Percentiles rank a stretch among this genome's conserved stretches.
phyloP scores from a whole-genome alignment of 2,797 vertebrate species.

The Enteromius fasciolatus region DNA sequence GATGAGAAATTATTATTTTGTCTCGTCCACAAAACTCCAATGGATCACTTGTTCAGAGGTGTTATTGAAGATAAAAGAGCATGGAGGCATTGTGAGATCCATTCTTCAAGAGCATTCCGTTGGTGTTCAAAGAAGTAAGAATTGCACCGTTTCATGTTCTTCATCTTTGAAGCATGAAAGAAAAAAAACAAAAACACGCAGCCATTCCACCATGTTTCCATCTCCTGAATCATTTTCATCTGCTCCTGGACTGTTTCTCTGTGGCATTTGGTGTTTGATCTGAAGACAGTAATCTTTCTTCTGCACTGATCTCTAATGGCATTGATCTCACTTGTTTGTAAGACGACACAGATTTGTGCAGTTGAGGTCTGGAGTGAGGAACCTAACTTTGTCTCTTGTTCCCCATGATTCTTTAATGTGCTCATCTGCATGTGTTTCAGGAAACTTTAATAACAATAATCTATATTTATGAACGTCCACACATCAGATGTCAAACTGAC shows the following conservation, averaged over 20 bases:
- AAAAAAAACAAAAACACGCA: constrained; percentile 23
- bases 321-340: constrained; percentile 28
- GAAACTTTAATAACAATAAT: neutral
- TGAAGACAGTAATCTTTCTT: constrained; percentile 25
- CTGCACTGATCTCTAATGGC: constrained; percentile 17
- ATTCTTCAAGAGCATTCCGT: neutral
- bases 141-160: neutral
- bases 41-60: neutral
- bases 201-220: constrained; percentile 32
- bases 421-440: neutral
- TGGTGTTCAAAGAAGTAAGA: neutral
- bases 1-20: neutral
- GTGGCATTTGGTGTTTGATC: constrained; percentile 17
- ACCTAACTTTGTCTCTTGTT: neutral
- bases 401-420: neutral
- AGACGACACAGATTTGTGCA: neutral
- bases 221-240: constrained; percentile 22
- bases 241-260: constrained; percentile 32
- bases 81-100: neutral
- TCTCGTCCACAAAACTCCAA: neutral
- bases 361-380: neutral
- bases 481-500: neutral
- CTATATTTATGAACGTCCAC: constrained; percentile 36
- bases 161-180: constrained; percentile 19
- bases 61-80: neutral